Evolutionary conservation across 64 coral and sea anemone species (phyloP).

Genomic region (Pachyseris speciosa): DNA sequence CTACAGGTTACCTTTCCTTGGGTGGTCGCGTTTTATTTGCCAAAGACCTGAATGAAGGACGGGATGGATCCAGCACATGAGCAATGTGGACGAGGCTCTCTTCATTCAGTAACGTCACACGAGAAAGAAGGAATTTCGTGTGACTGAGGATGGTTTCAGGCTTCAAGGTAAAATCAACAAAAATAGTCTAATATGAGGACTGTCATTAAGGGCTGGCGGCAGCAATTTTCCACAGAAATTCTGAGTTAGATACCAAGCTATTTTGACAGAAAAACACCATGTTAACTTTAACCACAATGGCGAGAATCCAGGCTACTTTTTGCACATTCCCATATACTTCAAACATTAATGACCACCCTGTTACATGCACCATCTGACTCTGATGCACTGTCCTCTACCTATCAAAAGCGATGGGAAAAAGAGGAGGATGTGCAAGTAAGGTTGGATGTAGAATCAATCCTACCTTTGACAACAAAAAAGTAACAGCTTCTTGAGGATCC

Average conservation of each 20-base stretch:
- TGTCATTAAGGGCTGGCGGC: no score
- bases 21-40: slow-evolving; percentile 34
- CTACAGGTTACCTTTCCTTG: slow-evolving; percentile 65
- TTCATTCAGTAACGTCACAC: slow-evolving; percentile 63
- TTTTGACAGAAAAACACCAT: no score
- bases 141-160: slow-evolving; percentile 80
- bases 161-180: slow-evolving; percentile 5
- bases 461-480: slow-evolving; percentile 95
- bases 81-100: slow-evolving; percentile 72
- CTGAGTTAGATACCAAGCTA: no score
- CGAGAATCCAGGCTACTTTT: no score
- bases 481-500: slow-evolving; percentile 78
- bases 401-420: background rate
- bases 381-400: no score
- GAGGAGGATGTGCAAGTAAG: background rate
- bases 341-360: no score
- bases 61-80: slow-evolving; percentile 69
- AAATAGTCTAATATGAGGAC: no score
- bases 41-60: slow-evolving; percentile 76
- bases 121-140: slow-evolving; percentile 49
- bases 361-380: no score
- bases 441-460: background rate
- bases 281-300: no score
- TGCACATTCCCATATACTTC: no score
- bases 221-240: no score